Evolutionary conservation across 1,140 invertebrate genomes (phyloP).

Genomic region (Leguminivora glycinivorella): DNA sequence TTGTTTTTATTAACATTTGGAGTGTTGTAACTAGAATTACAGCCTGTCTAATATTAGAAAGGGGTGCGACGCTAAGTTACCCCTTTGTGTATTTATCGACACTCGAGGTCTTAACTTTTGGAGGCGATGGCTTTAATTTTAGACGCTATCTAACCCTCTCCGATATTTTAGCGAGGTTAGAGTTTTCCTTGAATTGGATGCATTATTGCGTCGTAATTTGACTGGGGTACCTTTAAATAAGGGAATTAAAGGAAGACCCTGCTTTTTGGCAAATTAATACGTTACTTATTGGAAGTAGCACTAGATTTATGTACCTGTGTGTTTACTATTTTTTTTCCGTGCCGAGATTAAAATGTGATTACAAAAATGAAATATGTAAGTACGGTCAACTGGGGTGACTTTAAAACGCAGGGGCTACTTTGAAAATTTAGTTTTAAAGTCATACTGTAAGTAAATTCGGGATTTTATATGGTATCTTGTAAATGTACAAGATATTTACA

Average conservation of each 20-base stretch:
- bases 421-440: too few relatives aligned
- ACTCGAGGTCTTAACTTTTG: slow-evolving; percentile 21
- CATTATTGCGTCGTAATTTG: background rate
- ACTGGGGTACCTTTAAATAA: background rate
- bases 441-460: too few relatives aligned
- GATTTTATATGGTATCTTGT: too few relatives aligned
- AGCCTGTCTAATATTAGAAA: slow-evolving; percentile 25
- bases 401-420: too few relatives aligned
- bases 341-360: too few relatives aligned
- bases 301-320: too few relatives aligned
- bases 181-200: background rate
- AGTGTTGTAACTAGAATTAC: slow-evolving; percentile 22
- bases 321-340: too few relatives aligned
- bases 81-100: slow-evolving; percentile 27
- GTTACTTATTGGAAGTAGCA: too few relatives aligned
- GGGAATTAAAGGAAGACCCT: background rate
- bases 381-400: too few relatives aligned
- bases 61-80: slow-evolving; percentile 11
- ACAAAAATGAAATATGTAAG: too few relatives aligned
- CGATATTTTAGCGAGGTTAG: slow-evolving; percentile 2
- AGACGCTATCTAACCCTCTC: slow-evolving; percentile 15
- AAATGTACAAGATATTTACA: too few relatives aligned
- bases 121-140: slow-evolving; percentile 26
- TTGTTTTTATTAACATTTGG: slow-evolving; percentile 28
- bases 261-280: background rate